Evolutionary conservation across 2,113 vertebrate genomes (phyloP), one percentile per base, ranked within the genome.

Genomic region (Petroica traversi): DNA sequence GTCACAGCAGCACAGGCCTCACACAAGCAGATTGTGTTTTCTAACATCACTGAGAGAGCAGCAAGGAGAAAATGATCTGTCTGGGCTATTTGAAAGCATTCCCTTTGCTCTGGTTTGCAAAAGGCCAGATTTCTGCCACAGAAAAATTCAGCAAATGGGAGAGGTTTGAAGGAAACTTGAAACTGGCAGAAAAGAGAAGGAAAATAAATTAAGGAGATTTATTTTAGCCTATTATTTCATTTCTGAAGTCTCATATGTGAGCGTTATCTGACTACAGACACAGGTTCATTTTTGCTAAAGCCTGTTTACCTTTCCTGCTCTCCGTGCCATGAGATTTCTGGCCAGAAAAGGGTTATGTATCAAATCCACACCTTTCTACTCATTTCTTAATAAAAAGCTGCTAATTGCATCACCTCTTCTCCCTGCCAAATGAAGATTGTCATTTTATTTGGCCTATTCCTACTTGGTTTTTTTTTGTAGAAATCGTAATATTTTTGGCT

Each of bases 401-500:
- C 55, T 90, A 85, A 73, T 84, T 96, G 59, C 88, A 92, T 92
- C 92, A 88, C 45, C 8, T 55, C 4, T 28, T 38, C 41, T 69
- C 41, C 46, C 68, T 52, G 74, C 88, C 93, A 97, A 92, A 89
- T 9, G 28, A 63, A 92, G 51, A 51, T 6, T 48, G 38, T n/a
- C 38, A 19, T 94, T 95, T 94, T 62, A 83, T 31, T 92, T 93
- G 82, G 78, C 55, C 59, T 33, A 4, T 33, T 76, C 43, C 48
- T 43, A 12, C 43, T 62, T 69, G 74, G 18, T 19, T 18, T 45
- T 51, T 96, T 95, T 92, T 62, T 85, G 72, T 36, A 80, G 57
- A 82, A 94, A 80, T 23, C 43, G 26, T 78, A 69, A 73, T 66
- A 75, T 69, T 95, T 95, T 92, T 93, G 87, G 74, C 63, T 38